Base-by-base conservation (phyloP, 2,113 vertebrate species). In the Porphyrio hochstetteri region DNA sequence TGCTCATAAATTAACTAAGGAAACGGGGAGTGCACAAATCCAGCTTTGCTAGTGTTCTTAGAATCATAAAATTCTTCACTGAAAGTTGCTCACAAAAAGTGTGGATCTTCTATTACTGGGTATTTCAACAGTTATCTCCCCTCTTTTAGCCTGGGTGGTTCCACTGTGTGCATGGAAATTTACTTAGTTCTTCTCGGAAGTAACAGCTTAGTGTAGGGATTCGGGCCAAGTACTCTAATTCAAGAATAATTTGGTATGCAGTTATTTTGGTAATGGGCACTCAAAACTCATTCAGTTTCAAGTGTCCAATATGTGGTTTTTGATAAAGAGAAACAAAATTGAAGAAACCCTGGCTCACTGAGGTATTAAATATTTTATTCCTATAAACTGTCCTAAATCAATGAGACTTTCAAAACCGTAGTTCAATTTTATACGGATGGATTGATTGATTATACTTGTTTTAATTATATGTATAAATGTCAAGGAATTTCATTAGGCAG, bases 401-500 rank as follows among this genome's bases (percentile, higher is more conserved):
- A 86, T 63, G 74, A 57, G 36, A 50, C n/a, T 76, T 85, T 79
- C 23, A 90, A 81, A 93, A n/a, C 19, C 72, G 4, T 11, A 20
- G 57, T 71, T 88, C 68, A 44, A 71, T 92, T 88, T 23, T 72
- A 31, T 93, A 52, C 23, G 69, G 61, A 68, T 91, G 35, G 40
- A 74, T 72, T 57, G 67, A 93, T 90, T 84, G 61, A 95, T 88
- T 82, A 23, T 68, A 78, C 42, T 95, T 83, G 27, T 77, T 93
- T 86, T 95, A 93, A 88, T 95, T 88, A 69, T 29, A 52, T 14
- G 21, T 82, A 67, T 87, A 88, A 78, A 79, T 79, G 76, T 74
- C 44, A 95, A 92, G 36, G 18, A 75, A 29, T 86, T 90, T 86
- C n/a, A 59, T 81, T 56, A 79, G 36, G 20, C 44, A 50, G 57